These are phyloP conservation scores for Sitophilus oryzae DNA, from an alignment of 1,140 invertebrate genomes.

Conservation along the genomic window DNA sequence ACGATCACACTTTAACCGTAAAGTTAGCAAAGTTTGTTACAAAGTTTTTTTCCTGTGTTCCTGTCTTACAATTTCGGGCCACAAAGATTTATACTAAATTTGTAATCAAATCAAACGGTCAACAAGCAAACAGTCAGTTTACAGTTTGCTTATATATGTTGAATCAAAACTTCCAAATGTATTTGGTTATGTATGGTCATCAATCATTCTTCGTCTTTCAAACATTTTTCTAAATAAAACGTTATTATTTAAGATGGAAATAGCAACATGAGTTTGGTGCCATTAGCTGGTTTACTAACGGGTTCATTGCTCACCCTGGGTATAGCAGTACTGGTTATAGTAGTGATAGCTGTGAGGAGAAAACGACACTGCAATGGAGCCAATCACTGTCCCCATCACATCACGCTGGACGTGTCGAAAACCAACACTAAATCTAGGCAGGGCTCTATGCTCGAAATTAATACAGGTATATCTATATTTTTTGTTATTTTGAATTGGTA, in stretches of 20 bases:
- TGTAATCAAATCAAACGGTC: too few species aligned
- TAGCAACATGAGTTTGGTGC: slow-evolving; percentile 54
- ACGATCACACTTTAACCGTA: too few species aligned
- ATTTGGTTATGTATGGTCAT: too few species aligned
- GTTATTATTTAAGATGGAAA: slow-evolving; percentile 50
- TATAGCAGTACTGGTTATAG: slow-evolving; percentile 56
- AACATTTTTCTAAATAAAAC: too few species aligned
- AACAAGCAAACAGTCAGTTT: too few species aligned
- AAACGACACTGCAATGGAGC: slow-evolving; percentile 40
- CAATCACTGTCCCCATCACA: slow-evolving; percentile 38
- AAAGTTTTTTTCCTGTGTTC: too few species aligned
- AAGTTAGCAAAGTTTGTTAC: too few species aligned
- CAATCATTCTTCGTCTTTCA: too few species aligned
- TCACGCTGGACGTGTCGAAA: slow-evolving; percentile 34
- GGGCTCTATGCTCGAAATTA: slow-evolving; percentile 51
- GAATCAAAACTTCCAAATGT: too few species aligned
- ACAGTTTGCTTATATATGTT: too few species aligned
- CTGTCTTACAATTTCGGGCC: too few species aligned
- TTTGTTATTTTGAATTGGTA: background rate
- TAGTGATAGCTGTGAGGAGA: slow-evolving; percentile 50
- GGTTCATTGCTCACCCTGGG: slow-evolving; percentile 57
- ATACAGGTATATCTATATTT: slow-evolving; percentile 35
- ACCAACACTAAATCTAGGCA: slow-evolving; percentile 35
- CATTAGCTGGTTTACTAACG: slow-evolving; percentile 54
- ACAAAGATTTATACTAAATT: too few species aligned